Evolutionary conservation across 2,797 vertebrate species (phyloP), one percentile per base, ranked within the genome.

Genomic region (Meriones psammophilus): DNA sequence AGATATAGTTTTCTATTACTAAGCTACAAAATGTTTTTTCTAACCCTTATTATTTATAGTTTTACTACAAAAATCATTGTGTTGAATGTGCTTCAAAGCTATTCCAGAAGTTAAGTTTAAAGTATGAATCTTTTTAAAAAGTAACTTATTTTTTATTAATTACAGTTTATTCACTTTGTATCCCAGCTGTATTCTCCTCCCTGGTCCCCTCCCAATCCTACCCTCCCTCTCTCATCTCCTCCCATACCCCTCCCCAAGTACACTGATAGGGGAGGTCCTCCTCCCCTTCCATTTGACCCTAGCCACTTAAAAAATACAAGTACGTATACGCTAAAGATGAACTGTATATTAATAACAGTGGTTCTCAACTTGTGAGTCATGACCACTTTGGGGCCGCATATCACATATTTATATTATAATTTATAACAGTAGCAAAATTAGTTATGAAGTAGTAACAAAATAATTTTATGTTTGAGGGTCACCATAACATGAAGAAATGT

Each of bases 1-100:
- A 86, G 17, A 8, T 20, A 81, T 76, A 83, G 2, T 76, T 17
- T 84, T 74, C 36, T 14, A 42, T 85, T 39, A 74, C 4, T 87
- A 83, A n/a, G 8, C 36, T 86, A 58, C 58, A 30, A 2, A 88
- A 1, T 85, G 62, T 36, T 95, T 96, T 87, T 12, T 85, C 84
- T 88, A 91, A 94, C 0, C 3, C 24, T 92, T 81, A 56, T 76
- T 50, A 36, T 69, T 54, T 76, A 84, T 46, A 50, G 60, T 93
- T 96, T 92, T 93, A 26, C 80, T 90, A 36, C 46, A 73, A 69
- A 92, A 96, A 81, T 22, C 22, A 88, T 2, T 83, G 1, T 85
- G 20, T 89, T 83, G 5, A 17, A 73, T 88, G 24, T 73, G 17
- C 24, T 71, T 39, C 5, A 91, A 83, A 91, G 30, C 3, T 30